These are phyloP conservation scores for Euleptes europaea DNA, from an alignment of 2,113 vertebrate genomes.

Conservation along the genomic window DNA sequence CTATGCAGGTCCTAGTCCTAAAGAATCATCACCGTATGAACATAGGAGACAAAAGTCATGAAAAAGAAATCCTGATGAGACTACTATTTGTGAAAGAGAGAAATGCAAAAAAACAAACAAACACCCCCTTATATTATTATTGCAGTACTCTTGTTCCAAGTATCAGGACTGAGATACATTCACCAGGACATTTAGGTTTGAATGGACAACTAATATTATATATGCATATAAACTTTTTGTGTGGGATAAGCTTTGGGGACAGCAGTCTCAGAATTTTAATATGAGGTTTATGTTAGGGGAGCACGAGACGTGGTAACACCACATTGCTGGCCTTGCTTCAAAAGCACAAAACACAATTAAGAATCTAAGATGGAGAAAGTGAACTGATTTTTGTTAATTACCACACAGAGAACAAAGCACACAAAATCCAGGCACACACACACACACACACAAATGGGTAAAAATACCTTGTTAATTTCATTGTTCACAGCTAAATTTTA, in stretches of 20 bases:
- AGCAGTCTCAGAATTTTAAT: neutral
- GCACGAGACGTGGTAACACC: conserved; percentile 47
- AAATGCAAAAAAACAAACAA: neutral
- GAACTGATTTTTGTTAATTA: conserved; percentile 65
- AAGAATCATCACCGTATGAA: neutral
- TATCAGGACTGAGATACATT: neutral
- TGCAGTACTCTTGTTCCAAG: neutral
- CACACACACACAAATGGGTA: conserved; percentile 61
- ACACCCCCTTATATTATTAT: neutral
- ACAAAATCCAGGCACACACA: conserved; percentile 46
- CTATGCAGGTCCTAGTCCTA: neutral
- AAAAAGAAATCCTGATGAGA: neutral
- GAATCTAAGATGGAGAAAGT: conserved; percentile 55
- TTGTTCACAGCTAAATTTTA: conserved; percentile 32
- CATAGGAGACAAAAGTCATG: neutral
- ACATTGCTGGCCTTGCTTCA: conserved; percentile 74
- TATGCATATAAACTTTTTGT: neutral
- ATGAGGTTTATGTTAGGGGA: neutral
- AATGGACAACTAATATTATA: conserved; percentile 5
- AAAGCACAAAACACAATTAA: conserved; percentile 59
- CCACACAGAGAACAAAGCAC: conserved; percentile 60
- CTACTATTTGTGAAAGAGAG: neutral
- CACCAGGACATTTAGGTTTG: neutral
- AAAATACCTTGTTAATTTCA: conserved; percentile 67
- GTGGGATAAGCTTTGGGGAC: neutral